Base-by-base conservation (phyloP, 2,888 invertebrate genomes). In the Emmelina monodactyla region DNA sequence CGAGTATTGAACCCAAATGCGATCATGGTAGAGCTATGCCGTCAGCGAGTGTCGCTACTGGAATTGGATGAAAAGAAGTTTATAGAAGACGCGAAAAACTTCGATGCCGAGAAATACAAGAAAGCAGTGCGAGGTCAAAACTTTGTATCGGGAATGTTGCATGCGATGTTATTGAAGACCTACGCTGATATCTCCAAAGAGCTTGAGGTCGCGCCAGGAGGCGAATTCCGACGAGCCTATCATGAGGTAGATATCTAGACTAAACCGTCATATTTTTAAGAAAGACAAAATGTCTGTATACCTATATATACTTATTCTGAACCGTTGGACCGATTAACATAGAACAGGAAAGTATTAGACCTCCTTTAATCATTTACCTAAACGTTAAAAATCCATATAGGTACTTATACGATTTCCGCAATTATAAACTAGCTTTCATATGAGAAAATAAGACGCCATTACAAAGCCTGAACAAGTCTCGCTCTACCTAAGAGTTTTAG, bases 121-220 rank as follows among this genome's bases (percentile, higher is more conserved):
- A 49, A 69, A 39, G 71, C 76, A 25, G 67, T 78, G 2, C 76
- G 71, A 51, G 78, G 75, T 1, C 73, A 79, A 48, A 66, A 59
- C 28, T 59, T 78, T 33, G 71, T 66, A 5, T 71, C 78, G 22
- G 79, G 79, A 2, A 70, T 78, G 70, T 47, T 79, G 29, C 79
- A 79, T 38, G 75, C 75, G 3, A 78, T 79, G 76, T 49, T 79
- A 16, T 50, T 78, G 25, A 79, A 79, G 46, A 75, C 79, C 0
- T 79, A 79, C 34, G 79, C 79, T 14, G 79, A 79, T 39, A 71
- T 79, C 22, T 73, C 79, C 1, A 76, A 67, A 45, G 79, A 79
- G 49, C 48, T 79, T 31, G 79, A 75, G 1, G 79, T 79, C 1
- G 79, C 79, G 4, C 79, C 79, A 1, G 79, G 79, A 1, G 79